Conservation (phyloP, 2,113 vertebrate species). For the Acrocephalus kingi region DNA sequence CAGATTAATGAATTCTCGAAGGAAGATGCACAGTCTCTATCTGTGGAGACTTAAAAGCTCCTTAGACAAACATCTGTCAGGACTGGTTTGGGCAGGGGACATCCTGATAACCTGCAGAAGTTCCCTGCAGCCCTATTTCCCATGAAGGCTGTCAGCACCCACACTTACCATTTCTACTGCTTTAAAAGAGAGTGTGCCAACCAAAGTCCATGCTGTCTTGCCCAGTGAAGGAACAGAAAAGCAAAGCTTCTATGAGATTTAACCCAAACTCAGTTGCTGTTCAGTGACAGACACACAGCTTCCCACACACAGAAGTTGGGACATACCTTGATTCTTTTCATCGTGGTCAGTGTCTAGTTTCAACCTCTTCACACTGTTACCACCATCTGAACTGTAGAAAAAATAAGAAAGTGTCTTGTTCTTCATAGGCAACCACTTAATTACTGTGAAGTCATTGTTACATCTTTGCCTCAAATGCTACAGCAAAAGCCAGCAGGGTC, state of each 20-base stretch:
- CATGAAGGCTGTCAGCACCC: background rate
- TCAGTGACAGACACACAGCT: background rate
- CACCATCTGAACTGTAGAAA: conserved; percentile 85
- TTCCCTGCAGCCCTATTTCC: background rate
- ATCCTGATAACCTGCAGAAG: background rate
- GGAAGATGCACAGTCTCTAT: background rate
- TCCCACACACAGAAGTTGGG: background rate
- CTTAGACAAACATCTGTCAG: background rate
- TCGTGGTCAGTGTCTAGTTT: conserved; percentile 82
- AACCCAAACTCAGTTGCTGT: background rate
- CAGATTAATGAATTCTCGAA: background rate
- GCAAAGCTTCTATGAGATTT: background rate
- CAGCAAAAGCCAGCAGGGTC: background rate
- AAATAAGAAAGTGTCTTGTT: conserved; percentile 30
- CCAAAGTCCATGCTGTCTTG: background rate
- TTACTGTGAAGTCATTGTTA: background rate
- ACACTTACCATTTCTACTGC: background rate
- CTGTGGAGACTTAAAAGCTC: background rate
- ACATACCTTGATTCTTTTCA: conserved; percentile 74
- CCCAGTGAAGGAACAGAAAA: background rate
- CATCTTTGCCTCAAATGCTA: background rate
- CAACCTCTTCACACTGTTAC: conserved; percentile 89
- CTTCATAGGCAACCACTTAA: background rate
- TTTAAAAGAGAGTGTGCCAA: background rate
- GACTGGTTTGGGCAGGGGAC: background rate